Evolutionary conservation across 2,888 invertebrate genomes (phyloP).

Genomic region (Amiota mariae): DNA sequence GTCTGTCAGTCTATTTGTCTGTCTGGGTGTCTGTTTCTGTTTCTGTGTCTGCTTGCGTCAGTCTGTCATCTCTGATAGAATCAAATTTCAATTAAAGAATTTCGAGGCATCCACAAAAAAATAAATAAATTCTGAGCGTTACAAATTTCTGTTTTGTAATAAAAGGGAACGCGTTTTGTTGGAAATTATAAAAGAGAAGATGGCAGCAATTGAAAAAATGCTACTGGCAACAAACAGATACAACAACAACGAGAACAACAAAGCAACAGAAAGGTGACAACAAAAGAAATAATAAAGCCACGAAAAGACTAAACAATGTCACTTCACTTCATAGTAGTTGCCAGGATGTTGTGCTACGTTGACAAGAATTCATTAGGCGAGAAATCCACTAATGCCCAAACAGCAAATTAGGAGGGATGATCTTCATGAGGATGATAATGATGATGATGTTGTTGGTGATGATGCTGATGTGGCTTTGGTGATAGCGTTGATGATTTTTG

Average conservation of each 20-base stretch:
- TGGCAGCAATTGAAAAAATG: constrained; percentile 46
- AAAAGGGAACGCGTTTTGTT: constrained; percentile 39
- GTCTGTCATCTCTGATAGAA: too few species aligned
- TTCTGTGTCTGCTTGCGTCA: too few species aligned
- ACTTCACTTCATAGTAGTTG: constrained; percentile 17
- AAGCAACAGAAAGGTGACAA: constrained; percentile 56
- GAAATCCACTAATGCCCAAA: constrained; percentile 33
- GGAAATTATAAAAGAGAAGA: constrained; percentile 53
- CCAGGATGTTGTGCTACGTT: constrained; percentile 32
- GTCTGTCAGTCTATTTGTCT: too few species aligned
- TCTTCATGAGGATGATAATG: constrained; percentile 5
- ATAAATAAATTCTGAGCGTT: constrained; percentile 36
- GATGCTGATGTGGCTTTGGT: not conserved
- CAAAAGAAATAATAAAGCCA: constrained; percentile 48
- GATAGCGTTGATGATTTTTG: constrained; percentile 11
- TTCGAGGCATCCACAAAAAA: constrained; percentile 38
- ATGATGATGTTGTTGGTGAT: not conserved
- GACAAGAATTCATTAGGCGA: constrained; percentile 54
- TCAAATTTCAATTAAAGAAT: constrained; percentile 70
- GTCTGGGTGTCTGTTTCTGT: too few species aligned
- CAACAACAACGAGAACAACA: constrained; percentile 1
- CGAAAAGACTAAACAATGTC: constrained; percentile 61
- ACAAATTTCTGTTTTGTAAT: constrained; percentile 32
- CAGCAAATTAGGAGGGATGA: constrained; percentile 65
- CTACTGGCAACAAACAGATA: constrained; percentile 23